Evolutionary conservation across 2,888 invertebrate species (phyloP), one percentile per base, ranked within the genome.

Genomic region (Chrysomela aeneicollis): DNA sequence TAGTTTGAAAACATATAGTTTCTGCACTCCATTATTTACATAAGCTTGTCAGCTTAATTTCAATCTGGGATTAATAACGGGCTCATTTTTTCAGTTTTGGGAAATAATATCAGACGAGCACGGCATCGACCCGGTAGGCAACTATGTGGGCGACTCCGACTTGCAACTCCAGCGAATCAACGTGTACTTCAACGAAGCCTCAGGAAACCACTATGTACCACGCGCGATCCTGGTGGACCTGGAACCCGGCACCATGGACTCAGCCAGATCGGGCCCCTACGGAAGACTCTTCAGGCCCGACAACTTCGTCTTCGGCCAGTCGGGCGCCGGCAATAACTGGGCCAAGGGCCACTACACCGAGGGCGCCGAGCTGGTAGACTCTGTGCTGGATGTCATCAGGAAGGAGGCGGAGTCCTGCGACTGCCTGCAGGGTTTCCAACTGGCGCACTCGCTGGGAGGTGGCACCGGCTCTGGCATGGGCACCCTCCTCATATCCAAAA

Each of bases 321-420:
- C 85, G 15, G 89, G 89, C 9, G 89, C 89, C 49, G 94, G 94
- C 52, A 95, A 95, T 84, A 95, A 95, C 83, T 95, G 94, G 94
- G 94, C 94, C 71, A 76, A 89, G 86, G 81, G 96, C 15, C 94
- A 95, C 78, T 95, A 95, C 83, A 95, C 95, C 18, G 95, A 95
- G 84, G 95, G 95, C 61, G 94, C 88, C 73, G 95, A 90, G 82
- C 86, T 90, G 80, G 94, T 88, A 78, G 96, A 93, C 84, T 89
- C 95, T 49, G 92, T 92, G 1, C 83, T 93, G 72, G 93, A 93
- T 81, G 93, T 93, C 42, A 92, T 93, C 18, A 86, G 94, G 70
- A 93, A 93, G 81, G 93, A 94, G 82, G 92, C 91, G 79, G 94
- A 96, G 86, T 89, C 94, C 85, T 90, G 97, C 85, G 97, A 97